Evolutionary conservation across 2,888 invertebrate genomes (phyloP).

Genomic region (Diloba caeruleocephala): DNA sequence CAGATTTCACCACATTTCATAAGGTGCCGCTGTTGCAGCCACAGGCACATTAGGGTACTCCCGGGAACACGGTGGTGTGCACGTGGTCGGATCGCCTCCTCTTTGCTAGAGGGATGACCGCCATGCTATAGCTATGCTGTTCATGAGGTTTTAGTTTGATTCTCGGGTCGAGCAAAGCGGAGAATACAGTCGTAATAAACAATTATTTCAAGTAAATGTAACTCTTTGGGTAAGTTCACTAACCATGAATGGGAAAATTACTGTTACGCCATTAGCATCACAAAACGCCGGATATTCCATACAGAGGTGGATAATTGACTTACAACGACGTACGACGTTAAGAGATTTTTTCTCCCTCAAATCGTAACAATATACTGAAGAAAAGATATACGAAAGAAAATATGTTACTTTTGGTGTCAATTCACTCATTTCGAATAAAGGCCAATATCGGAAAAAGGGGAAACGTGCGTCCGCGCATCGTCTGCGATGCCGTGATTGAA

Average conservation of each 20-base stretch:
- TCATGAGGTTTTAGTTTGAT: too few relatives aligned
- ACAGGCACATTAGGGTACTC: too few relatives aligned
- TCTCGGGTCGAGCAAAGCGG: too few relatives aligned
- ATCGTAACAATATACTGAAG: not conserved
- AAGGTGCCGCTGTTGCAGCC: too few relatives aligned
- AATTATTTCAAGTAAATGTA: too few relatives aligned
- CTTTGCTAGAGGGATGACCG: too few relatives aligned
- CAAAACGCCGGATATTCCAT: slow-evolving; percentile 10
- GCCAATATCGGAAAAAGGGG: slow-evolving; percentile 45
- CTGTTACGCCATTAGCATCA: not conserved
- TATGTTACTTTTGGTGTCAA: slow-evolving; percentile 1
- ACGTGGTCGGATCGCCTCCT: too few relatives aligned
- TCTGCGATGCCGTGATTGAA: slow-evolving; percentile 63
- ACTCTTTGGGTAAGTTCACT: not conserved
- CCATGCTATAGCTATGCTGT: too few relatives aligned
- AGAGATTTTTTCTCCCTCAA: not conserved
- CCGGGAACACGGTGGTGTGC: too few relatives aligned
- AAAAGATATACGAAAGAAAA: not conserved
- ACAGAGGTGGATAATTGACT: not conserved
- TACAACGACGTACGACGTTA: not conserved
- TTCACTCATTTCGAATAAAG: slow-evolving; percentile 29
- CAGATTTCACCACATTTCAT: too few relatives aligned
- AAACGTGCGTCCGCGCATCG: slow-evolving; percentile 54
- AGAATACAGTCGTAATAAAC: not conserved
- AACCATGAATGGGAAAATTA: not conserved